Conservation (phyloP, 2,797 vertebrate genomes). For the Microcaecilia unicolor region DNA sequence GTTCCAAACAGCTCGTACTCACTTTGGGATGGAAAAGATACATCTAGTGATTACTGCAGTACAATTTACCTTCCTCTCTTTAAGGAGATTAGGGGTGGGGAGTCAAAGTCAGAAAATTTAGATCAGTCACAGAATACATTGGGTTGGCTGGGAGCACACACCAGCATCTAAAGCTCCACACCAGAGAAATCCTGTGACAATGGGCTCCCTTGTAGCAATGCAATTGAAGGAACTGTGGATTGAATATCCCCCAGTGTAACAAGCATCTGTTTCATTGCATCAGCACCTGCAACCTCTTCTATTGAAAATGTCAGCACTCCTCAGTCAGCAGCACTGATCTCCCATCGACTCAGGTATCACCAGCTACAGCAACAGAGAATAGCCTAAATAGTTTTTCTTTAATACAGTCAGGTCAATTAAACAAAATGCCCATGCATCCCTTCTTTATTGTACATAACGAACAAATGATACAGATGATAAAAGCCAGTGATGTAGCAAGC, state of each 20-base stretch:
- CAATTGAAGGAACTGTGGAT: slow-evolving; percentile 2
- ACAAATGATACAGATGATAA: slow-evolving; percentile 1
- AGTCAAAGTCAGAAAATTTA: too few relatives aligned
- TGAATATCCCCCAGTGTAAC: slow-evolving; percentile 2
- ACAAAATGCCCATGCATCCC: slow-evolving; percentile 25
- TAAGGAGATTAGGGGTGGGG: too few relatives aligned
- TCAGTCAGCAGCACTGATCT: slow-evolving; percentile 5
- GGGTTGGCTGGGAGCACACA: too few relatives aligned
- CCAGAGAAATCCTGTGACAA: too few relatives aligned
- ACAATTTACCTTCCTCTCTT: too few relatives aligned
- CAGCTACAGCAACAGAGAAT: slow-evolving; percentile 8
- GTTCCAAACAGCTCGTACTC: too few relatives aligned
- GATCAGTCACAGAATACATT: too few relatives aligned
- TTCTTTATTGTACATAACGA: slow-evolving; percentile 19
- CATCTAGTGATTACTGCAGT: too few relatives aligned
- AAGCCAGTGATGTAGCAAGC: rapidly evolving
- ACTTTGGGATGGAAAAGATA: too few relatives aligned
- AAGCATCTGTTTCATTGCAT: slow-evolving; percentile 19
- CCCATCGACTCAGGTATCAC: slow-evolving; percentile 25
- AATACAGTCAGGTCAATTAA: slow-evolving; percentile 31
- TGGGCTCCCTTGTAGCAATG: not conserved
- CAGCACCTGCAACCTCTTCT: slow-evolving; percentile 21
- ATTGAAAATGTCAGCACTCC: slow-evolving; percentile 2
- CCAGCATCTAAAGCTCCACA: too few relatives aligned
- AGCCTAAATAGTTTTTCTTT: slow-evolving; percentile 16